Conservation (phyloP, 2,888 invertebrate species). For the Agriopis aurantiaria region DNA sequence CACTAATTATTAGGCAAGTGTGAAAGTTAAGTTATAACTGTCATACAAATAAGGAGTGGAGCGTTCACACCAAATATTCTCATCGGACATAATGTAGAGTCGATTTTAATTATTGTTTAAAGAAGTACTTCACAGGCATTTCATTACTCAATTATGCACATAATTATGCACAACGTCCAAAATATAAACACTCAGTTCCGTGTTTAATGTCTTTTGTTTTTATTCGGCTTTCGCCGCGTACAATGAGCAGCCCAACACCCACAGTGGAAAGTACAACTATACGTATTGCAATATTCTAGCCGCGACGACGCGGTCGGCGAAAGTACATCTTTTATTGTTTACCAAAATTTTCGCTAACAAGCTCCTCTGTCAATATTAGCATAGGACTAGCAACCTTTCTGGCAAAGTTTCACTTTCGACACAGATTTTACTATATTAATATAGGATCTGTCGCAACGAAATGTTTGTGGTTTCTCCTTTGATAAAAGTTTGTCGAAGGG, state of each 20-base stretch:
- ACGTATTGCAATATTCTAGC: conserved; percentile 60
- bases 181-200: conserved; percentile 48
- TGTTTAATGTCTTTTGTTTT: conserved; percentile 70
- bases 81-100: background rate
- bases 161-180: conserved; percentile 35
- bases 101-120: conserved; percentile 3
- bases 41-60: background rate
- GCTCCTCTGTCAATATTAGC: conserved; percentile 65
- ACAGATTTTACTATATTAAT: conserved; percentile 30
- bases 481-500: background rate
- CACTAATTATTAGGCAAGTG: conserved; percentile 7
- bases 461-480: background rate
- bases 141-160: conserved; percentile 21
- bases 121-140: conserved; percentile 12
- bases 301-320: conserved; percentile 72
- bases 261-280: conserved; percentile 71
- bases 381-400: conserved; percentile 43
- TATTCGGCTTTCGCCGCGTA: conserved; percentile 75
- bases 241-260: conserved; percentile 74
- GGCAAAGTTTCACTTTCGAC: conserved; percentile 23
- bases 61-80: background rate
- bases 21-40: conserved; percentile 2
- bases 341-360: conserved; percentile 58
- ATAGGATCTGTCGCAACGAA: background rate
- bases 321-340: conserved; percentile 71